Base-by-base conservation (phyloP, 2,888 invertebrate genomes). In the Drosophila subsilvestris region DNA sequence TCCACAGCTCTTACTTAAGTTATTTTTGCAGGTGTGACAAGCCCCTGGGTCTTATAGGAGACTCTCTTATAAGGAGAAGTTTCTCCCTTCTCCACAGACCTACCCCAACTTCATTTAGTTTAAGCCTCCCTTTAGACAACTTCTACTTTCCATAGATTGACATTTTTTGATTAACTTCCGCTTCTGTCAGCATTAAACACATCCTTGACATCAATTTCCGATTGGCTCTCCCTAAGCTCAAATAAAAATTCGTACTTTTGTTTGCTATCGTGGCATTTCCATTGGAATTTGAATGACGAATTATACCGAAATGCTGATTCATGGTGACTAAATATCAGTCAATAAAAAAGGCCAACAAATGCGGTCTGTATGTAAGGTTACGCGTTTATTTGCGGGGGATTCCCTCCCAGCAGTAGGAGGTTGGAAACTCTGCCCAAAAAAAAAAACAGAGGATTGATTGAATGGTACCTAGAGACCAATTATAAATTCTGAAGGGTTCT, bases 191-290 rank as follows among this genome's bases (percentile, higher is more conserved):
- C 37, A 37, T 6, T 32, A 17, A 43, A 10, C 70, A 10, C 70
- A 43, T 66, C 65, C 65, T 66, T 66, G 65, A 59, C 72, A 72
- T 47, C 27, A 68, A 68, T 61, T 17, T 70, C 58, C 20, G 20
- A n/a, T 69, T 57, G 58, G 48, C 58, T 57, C 57, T 47, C 47
- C 42, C 69, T 14, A 42, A 69, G 5, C 56, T 56, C 69, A 42
- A 42, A 69, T 14, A 49, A 22, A 49, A 25, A 48, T 66, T 57
- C 71, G 57, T 70, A 48, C 57, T 18, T 65, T 22, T 70, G 45
- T 12, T 32, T 25, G 29, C 17, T 25, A 3, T 27, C 27, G 7
- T 18, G 43, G 32, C 58, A 71, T 70, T 66, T 66, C 71, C 59
- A 18, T 2, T 70, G 66, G 71, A 57, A 70, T 66, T 66, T 66